Evolutionary conservation across 2,888 invertebrate genomes (phyloP).

Genomic region (Lasioglossum lativentre): DNA sequence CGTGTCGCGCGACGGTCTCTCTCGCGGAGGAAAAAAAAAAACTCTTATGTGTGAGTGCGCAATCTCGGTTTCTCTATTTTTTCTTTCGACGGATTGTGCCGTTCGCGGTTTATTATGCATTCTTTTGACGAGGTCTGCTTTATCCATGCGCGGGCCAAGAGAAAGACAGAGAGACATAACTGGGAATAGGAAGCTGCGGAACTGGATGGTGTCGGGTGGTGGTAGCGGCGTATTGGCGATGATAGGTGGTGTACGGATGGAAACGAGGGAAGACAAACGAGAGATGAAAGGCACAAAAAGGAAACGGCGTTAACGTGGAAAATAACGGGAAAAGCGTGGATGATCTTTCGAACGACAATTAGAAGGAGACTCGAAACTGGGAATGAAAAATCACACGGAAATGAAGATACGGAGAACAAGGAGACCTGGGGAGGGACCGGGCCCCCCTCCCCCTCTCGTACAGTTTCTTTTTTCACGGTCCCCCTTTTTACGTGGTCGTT

Average conservation of each 20-base stretch:
- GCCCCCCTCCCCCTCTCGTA: slow-evolving; percentile 9
- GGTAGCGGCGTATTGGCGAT: background rate
- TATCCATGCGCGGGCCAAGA: slow-evolving; percentile 21
- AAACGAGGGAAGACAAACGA: slow-evolving; percentile 30
- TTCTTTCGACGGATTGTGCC: background rate
- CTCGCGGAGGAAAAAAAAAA: slow-evolving; percentile 56
- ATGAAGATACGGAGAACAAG: background rate
- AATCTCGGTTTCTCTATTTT: slow-evolving; percentile 16
- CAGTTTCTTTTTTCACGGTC: slow-evolving; percentile 15
- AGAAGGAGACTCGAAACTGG: slow-evolving; percentile 6
- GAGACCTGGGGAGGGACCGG: slow-evolving; percentile 2
- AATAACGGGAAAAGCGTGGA: background rate
- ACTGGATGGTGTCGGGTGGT: background rate
- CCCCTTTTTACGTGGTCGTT: slow-evolving; percentile 39
- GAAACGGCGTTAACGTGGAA: background rate
- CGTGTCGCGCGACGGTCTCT: slow-evolving; percentile 9
- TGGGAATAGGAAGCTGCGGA: slow-evolving; percentile 3
- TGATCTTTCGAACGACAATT: slow-evolving; percentile 8
- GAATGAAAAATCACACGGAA: slow-evolving; percentile 13
- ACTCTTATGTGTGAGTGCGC: slow-evolving; percentile 57
- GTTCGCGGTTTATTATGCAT: background rate
- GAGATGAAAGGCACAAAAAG: slow-evolving; percentile 5
- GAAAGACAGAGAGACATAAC: slow-evolving; percentile 43
- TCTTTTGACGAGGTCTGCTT: slow-evolving; percentile 24
- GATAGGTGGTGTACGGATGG: background rate